A percentile compares a stretch with the other conserved stretches of the same genome.
Conservation (phyloP, 2,888 invertebrate species). For the Palloptera scutellata region DNA sequence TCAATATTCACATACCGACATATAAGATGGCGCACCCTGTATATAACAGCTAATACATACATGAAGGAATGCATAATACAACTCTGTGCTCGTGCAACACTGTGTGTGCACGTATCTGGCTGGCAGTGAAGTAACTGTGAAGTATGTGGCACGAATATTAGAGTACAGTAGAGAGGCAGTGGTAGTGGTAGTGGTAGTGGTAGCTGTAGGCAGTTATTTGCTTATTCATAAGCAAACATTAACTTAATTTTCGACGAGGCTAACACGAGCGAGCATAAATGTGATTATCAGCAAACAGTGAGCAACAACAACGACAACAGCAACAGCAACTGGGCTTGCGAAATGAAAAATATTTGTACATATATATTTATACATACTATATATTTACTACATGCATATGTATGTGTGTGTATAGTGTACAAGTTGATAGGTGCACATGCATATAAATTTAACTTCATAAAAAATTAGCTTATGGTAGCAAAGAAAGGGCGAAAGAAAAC, state of each 20-base stretch:
- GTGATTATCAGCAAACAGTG: constrained; percentile 7
- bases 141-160: background rate
- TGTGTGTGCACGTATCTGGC: too few relatives aligned
- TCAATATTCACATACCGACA: too few relatives aligned
- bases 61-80: background rate
- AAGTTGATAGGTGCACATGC: background rate
- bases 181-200: background rate
- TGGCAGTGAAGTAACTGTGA: too few relatives aligned
- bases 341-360: background rate
- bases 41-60: too few relatives aligned
- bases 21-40: too few relatives aligned
- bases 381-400: background rate
- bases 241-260: constrained; percentile 56
- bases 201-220: constrained; percentile 47
- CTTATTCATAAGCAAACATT: constrained; percentile 63
- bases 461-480: background rate
- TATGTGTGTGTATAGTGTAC: background rate
- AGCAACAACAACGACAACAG: background rate
- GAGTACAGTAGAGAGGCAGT: background rate
- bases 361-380: background rate
- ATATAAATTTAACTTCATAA: constrained; percentile 2
- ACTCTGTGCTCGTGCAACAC: background rate
- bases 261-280: background rate
- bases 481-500: constrained; percentile 9
- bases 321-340: background rate